A percentile compares a stretch with the other conserved stretches of the same genome.
phyloP scores from a whole-genome alignment of 2,797 vertebrate species.

The Etheostoma nigrum region DNA sequence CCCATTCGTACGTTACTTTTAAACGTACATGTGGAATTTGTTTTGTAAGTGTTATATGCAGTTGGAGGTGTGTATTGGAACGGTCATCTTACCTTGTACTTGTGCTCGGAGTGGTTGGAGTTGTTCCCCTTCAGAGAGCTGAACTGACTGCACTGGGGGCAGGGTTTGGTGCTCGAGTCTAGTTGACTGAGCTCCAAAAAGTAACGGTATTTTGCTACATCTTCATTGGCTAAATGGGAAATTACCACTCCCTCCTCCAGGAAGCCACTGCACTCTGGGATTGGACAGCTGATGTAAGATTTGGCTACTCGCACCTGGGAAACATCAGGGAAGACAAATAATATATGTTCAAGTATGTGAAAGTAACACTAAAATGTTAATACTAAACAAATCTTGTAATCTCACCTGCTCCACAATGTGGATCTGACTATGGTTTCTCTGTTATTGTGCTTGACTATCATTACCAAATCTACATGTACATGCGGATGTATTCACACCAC shows the following conservation, averaged over 20 bases:
- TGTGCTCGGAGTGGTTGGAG: slow-evolving; percentile 91
- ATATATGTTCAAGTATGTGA: neutral
- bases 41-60: too few relatives aligned
- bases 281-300: slow-evolving; percentile 91
- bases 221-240: slow-evolving; percentile 90
- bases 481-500: slow-evolving; percentile 16
- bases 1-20: neutral
- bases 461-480: slow-evolving; percentile 10
- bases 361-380: neutral
- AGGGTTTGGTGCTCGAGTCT: slow-evolving; percentile 96
- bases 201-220: slow-evolving; percentile 94
- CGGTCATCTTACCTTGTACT: slow-evolving; percentile 91
- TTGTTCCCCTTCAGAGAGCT: slow-evolving; percentile 91
- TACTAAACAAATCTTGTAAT: neutral
- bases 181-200: slow-evolving; percentile 95
- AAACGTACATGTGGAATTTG: neutral
- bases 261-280: slow-evolving; percentile 93
- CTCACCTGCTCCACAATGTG: neutral
- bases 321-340: slow-evolving; percentile 4
- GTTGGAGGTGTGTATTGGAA: too few relatives aligned
- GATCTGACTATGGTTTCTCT: neutral
- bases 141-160: slow-evolving; percentile 97
- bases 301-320: slow-evolving; percentile 92
- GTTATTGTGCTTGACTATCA: neutral
- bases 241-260: slow-evolving; percentile 92